Evolutionary conservation across 2,888 invertebrate species (phyloP), one percentile per base, ranked within the genome.

Genomic region (Rhingia rostrata): DNA sequence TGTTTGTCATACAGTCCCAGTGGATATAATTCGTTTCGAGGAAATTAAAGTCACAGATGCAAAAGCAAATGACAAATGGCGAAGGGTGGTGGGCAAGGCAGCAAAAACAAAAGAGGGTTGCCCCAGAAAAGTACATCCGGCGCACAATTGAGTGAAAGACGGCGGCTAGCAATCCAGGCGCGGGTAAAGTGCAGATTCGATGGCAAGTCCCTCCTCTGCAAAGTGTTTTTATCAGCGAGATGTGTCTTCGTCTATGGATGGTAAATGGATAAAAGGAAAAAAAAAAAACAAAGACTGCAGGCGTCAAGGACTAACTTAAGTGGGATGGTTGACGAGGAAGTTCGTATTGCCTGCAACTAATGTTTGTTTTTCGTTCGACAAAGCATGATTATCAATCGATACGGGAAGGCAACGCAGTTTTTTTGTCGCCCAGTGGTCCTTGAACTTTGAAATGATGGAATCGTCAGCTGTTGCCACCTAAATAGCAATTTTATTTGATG

Each of bases 11-110:
- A 30, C 32, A n/a, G n/a, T 45, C 12, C 6, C 51, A 14, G 66
- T 67, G 58, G 30, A 45, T 61, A 5, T 61, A 41, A 63, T 66
- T 53, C 5, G 22, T 43, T 61, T 35, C 22, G 41, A 51, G 64
- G 74, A 66, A 74, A 74, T 66, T 74, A 43, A 74, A 74, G 66
- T 41, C 74, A 45, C 74, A 74, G 58, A 64, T 66, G 64, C 64
- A 74, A 63, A 32, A 14, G 35, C 47, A 47, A 47, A 45, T 64
- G 63, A 73, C 14, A 39, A 64, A 73, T 30, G 63, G 53, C 32
- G 3, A 9, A 12, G n/a, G 63, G n/a, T 10, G 12, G 39, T 39
- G n/a, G 56, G 30, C 30, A 1, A 39, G 22, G 37, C n/a, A 43
- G 35, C 10, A 35, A 30, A 22, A 43, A 43, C 12, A 33, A 54